Evolutionary conservation across 2,113 vertebrate genomes (phyloP), one percentile per base, ranked within the genome.

Genomic region (Paralichthys olivaceus): DNA sequence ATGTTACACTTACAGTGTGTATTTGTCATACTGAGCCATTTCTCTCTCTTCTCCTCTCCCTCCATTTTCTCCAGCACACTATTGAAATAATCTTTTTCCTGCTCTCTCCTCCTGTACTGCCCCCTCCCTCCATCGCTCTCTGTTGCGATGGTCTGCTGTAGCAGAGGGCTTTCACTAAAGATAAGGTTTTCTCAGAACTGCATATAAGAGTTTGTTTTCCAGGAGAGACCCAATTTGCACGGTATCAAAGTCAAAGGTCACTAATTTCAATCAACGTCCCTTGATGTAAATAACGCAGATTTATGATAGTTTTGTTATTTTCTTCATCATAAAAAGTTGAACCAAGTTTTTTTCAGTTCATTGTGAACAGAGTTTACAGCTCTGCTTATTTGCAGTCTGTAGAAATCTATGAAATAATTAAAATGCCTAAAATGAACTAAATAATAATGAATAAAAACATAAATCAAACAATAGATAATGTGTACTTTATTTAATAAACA

Each of bases 61-160:
- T 69, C 25, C 0, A 2, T 62, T 80, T 63, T 61, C 65, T 57
- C 15, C 29, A 34, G 20, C 62, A 22, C 25, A 20, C 5, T 29
- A 49, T 72, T 49, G 61, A 56, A 67, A 67, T 23, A 17, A 17
- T 45, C 43, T 17, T 29, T 58, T 6, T 23, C 11, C 28, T 60
- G 54, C 28, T 56, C 34, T 43, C 12, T 40, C 34, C n/a, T 70
- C 29, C 29, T 45, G 12, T 43, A 47, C 8, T 19, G 8, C 14
- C 22, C 17, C 54, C 53, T 17, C 37, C 7, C 34, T 14, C 61
- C 17, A 1, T 53, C 51, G 55, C 12, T 74, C 49, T 64, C 43
- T 37, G 3, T 1, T 63, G 59, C 80, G 79, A 84, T 82, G 62
- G 57, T 68, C 74, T 67, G 79, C 69, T 45, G 45, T 69, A 40